phyloP scores from a whole-genome alignment of 2,888 invertebrate genomes.

The Stenichneumon culpator region DNA sequence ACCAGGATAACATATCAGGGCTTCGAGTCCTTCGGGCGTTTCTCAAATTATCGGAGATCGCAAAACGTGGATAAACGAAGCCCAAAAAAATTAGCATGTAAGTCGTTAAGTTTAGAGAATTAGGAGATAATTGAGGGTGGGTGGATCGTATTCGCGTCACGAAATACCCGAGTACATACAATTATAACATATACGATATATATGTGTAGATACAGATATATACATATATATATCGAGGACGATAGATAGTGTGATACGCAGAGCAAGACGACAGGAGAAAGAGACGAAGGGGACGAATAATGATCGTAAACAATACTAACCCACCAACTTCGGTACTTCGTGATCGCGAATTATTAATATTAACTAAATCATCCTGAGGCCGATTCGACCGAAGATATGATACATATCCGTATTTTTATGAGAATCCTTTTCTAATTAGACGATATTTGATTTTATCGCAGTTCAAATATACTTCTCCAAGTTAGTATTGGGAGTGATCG shows the following conservation, averaged over 20 bases:
- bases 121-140: conserved; percentile 61
- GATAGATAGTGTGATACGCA: conserved; percentile 19
- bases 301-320: conserved; percentile 29
- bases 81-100: conserved; percentile 76
- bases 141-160: conserved; percentile 52
- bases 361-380: conserved; percentile 62
- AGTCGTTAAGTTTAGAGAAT: conserved; percentile 78
- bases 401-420: conserved; percentile 82
- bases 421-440: conserved; percentile 78
- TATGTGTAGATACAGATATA: conserved; percentile 1
- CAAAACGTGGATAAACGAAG: conserved; percentile 68
- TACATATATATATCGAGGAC: conserved; percentile 12
- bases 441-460: conserved; percentile 58
- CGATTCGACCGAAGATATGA: conserved; percentile 60
- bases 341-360: conserved; percentile 65
- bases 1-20: conserved; percentile 84
- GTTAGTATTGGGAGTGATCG: conserved; percentile 52
- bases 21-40: conserved; percentile 71
- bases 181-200: conserved; percentile 39
- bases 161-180: conserved; percentile 42
- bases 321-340: conserved; percentile 52
- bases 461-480: conserved; percentile 37
- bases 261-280: conserved; percentile 20
- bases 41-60: conserved; percentile 62
- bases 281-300: background rate